Evolutionary conservation across 2,888 invertebrate genomes (phyloP).

Genomic region (Brenthis ino): DNA sequence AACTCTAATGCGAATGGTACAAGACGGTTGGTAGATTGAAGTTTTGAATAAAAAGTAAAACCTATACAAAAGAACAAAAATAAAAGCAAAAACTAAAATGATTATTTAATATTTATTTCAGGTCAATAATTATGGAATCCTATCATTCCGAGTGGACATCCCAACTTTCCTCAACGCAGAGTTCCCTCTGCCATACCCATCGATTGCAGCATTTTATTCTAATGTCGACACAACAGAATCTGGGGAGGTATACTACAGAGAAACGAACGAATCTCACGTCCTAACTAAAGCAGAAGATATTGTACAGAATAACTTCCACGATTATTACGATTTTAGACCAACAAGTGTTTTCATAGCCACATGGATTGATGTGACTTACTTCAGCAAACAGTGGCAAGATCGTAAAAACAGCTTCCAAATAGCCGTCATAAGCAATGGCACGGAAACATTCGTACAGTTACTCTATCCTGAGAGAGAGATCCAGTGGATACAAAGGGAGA

Average conservation of each 20-base stretch:
- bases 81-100: too few species aligned
- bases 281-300: conserved; percentile 86
- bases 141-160: conserved; percentile 95
- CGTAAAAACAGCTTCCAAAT: conserved; percentile 94
- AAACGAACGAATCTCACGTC: conserved; percentile 84
- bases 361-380: conserved; percentile 94
- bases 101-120: conserved; percentile 62
- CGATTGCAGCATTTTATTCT: conserved; percentile 94
- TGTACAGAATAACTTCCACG: conserved; percentile 88
- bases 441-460: conserved; percentile 91
- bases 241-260: conserved; percentile 89
- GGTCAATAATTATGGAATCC: conserved; percentile 95
- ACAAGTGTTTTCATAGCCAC: conserved; percentile 92
- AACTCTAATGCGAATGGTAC: too few species aligned
- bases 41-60: too few species aligned
- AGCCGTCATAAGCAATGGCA: conserved; percentile 86
- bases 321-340: conserved; percentile 88
- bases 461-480: conserved; percentile 94
- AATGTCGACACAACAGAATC: conserved; percentile 91
- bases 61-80: too few species aligned
- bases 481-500: conserved; percentile 94
- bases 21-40: too few species aligned
- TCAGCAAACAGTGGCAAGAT: conserved; percentile 84
- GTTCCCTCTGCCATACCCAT: conserved; percentile 93
- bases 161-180: conserved; percentile 93